Evolutionary conservation across 1,140 invertebrate genomes (phyloP), one percentile per base, ranked within the genome.

Genomic region (Tetranychus cinnabarinus): DNA sequence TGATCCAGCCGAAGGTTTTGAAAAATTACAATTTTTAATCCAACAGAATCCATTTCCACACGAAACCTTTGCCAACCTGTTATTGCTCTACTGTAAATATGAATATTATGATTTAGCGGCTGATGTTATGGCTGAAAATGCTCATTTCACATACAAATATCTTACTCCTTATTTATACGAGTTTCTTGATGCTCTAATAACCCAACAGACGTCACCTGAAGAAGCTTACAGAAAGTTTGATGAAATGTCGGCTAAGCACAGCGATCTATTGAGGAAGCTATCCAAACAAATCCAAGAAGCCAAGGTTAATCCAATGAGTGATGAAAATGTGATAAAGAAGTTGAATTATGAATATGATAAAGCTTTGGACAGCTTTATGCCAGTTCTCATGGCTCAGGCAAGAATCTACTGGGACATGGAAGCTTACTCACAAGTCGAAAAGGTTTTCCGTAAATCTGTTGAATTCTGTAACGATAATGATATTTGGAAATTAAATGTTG

Each of bases 371-470:
- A 45, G 54, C 47, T 86, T 83, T 67, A 79, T 97, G 62, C 93
- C 95, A 0, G 88, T 97, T 13, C 77, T 98, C 10, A 97, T 98
- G 93, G 88, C 92, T 3, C 92, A 98, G 73, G 92, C 93, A 0
- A 97, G 95, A 78, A 95, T 98, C 65, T 95, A 93, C 69, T 98
- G 95, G 95, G 91, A 97, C 62, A 78, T 88, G 68, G 88, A 93
- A 70, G 91, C 97, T 71, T 98, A 97, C 70, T 74, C 80, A 2
- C 88, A 95, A 71, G 90, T 95, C 1, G 88, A 92, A 70, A 88
- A 88, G 70, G 87, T 92, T 63, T 92, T 92, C 69, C 80, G 89
- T 34, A 93, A 93, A 72, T 96, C 91, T 56, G 88, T 90, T 0
- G 95, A 98, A 71, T 97, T 97, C 73, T 97, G 92, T 69, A 92